These are phyloP conservation scores for Nematolebias whitei DNA, from an alignment of 2,113 vertebrate genomes.

Conservation along the genomic window DNA sequence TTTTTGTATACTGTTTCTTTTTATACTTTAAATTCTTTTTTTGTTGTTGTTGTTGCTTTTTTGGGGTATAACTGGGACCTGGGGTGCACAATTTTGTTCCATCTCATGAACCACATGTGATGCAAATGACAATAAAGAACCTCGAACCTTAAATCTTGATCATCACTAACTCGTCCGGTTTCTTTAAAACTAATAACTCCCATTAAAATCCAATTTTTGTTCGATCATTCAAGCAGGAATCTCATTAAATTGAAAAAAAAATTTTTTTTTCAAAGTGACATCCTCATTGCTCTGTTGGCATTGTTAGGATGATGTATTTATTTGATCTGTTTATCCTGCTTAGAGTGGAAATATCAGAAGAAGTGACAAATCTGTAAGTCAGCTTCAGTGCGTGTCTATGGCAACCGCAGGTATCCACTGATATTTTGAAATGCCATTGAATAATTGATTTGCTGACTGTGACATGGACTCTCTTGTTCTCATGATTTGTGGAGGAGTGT, in stretches of 20 bases:
- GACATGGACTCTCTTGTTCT: conserved; percentile 54
- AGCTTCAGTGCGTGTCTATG: conserved; percentile 61
- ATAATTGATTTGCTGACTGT: conserved; percentile 73
- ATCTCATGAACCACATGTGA: no score
- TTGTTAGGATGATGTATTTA: conserved; percentile 21
- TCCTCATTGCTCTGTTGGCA: conserved; percentile 23
- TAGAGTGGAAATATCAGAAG: conserved; percentile 50
- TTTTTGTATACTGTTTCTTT: no score
- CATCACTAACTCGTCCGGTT: conserved; percentile 1
- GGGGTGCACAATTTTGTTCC: no score
- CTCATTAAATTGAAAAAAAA: not conserved
- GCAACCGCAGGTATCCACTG: conserved; percentile 59
- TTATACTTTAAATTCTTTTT: no score
- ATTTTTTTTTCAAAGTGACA: conserved; percentile 30
- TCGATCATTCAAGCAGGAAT: conserved; percentile 15
- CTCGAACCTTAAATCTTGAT: no score
- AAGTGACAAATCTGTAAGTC: conserved; percentile 64
- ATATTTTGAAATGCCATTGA: conserved; percentile 71
- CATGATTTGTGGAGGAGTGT: conserved; percentile 48
- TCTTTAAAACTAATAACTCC: conserved; percentile 1
- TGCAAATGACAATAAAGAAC: no score
- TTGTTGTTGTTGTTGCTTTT: no score
- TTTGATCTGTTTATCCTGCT: conserved; percentile 53
- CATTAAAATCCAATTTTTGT: conserved; percentile 2
- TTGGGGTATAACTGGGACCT: no score